Evolutionary conservation across 2,113 vertebrate species (phyloP), one percentile per base, ranked within the genome.

Genomic region (Sorex fumeus): DNA sequence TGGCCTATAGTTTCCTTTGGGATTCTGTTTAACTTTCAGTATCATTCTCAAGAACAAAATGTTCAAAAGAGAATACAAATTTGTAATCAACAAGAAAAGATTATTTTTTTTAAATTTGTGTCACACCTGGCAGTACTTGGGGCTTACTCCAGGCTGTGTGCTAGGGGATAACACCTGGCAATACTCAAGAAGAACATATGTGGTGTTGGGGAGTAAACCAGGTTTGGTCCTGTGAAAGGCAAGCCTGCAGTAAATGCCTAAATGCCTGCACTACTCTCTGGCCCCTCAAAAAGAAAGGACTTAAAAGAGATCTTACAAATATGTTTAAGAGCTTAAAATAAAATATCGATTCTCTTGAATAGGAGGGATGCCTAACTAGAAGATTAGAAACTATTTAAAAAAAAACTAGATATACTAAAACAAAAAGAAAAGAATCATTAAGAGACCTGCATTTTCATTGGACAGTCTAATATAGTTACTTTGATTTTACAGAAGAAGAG

Each of bases 261-360:
- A 11, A 30, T 67, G 10, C 64, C 4, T 40, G 40, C 40, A 40
- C 7, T 7, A 40, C 40, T 40, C 64, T 30, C 11, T 67, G 25
- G 40, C 13, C 12, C 70, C 30, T 75, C 60, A 60, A 60, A 60
- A 60, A 50, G 47, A 50, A 50, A 50, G 47, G 47, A 13, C 47
- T 8, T 30, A 18, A 36, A 0, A 67, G 30, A 40, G n/a, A 1
- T 53, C 83, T 67, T 60, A 30, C 30, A 75, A 84, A 15, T 30
- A 45, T 84, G 84, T 76, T 30, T 28, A 88, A 77, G 70, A 64
- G 70, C 77, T 77, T 62, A n/a, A n/a, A n/a, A n/a, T n/a, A n/a
- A n/a, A n/a, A n/a, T n/a, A 16, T 53, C 15, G 43, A 53, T 4
- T 83, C 50, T 19, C 40, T 7, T 72, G n/a, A 91, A 53, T 2